A percentile compares a stretch with the other conserved stretches of the same genome.
Conservation (phyloP, 2,888 invertebrate species). For the Pandemis cinnamomeana region DNA sequence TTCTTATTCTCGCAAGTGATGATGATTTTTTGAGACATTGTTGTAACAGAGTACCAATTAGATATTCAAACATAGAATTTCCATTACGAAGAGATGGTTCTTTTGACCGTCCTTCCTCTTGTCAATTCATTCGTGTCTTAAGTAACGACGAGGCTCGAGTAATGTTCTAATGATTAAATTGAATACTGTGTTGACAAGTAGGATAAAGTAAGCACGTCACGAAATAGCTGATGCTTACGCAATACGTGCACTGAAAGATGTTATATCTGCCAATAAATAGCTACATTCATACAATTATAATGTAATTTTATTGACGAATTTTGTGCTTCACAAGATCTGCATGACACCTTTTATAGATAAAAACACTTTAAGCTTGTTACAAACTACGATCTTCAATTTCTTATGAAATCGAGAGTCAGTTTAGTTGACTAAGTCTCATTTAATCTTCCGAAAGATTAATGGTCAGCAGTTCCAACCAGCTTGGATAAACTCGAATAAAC, state of each 20-base stretch:
- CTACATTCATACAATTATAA: neutral
- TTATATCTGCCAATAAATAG: neutral
- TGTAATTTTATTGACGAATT: neutral
- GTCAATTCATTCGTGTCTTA: neutral
- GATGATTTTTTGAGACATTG: conserved; percentile 31
- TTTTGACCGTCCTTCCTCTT: conserved; percentile 10
- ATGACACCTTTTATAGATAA: neutral
- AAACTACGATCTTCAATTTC: neutral
- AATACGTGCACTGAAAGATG: neutral
- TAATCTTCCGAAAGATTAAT: neutral
- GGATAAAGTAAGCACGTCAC: neutral
- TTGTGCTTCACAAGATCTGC: neutral
- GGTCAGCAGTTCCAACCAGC: neutral
- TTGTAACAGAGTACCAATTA: conserved; percentile 31
- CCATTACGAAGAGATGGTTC: conserved; percentile 30
- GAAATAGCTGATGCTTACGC: conserved; percentile 1
- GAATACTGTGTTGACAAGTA: conserved; percentile 21
- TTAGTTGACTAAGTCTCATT: neutral
- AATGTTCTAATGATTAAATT: conserved; percentile 19
- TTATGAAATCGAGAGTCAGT: neutral
- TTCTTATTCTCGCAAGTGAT: conserved; percentile 29
- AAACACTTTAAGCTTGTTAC: neutral
- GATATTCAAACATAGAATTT: conserved; percentile 36
- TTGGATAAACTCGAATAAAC: neutral
- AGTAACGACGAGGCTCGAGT: conserved; percentile 14